Evolutionary conservation across 64 coral and sea anemone species (phyloP), one percentile per base, ranked within the genome.

Genomic region (Orbicella faveolata): DNA sequence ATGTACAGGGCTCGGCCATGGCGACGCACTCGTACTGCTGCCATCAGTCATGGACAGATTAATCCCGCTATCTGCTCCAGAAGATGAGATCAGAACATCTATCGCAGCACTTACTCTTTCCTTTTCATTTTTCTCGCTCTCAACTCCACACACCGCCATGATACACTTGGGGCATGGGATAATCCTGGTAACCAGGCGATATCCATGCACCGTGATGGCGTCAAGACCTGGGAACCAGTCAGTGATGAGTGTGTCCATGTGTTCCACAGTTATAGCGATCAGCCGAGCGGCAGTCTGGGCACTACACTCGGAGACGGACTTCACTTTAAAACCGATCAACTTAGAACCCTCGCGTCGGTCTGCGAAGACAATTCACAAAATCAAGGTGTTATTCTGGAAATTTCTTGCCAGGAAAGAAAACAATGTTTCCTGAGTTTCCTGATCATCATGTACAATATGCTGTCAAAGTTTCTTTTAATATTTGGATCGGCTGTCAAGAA

Each of bases 201-300:
- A 76, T 11, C 96, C 96, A 77, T 93, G 93, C 18, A 98, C 94
- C 72, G 94, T 98, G 35, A 90, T 75, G 53, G 90, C 87, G 75
- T 98, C 96, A 85, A 98, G 96, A n/a, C 96, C 96, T 91, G 96
- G 96, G 84, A 95, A 98, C 96, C 96, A 98, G 69, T 98, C 96
- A 11, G 90, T 93, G 48, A 98, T 90, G 36, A 98, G 94, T 3
- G 91, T 98, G 74, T 98, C 96, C 19, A 98, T 95, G 84, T 98
- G 96, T 37, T 98, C 94, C 1, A 87, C 83, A 26, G 87, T 89
- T 54, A 98, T 93, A 20, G 96, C 96, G 44, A 98, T 75, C 73
- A 98, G 44, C 57, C 96, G 93, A 61, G 94, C 93, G 18, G 96
- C 90, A 25, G 63, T 89, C 76, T 98, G 93, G 18, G 93, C 59